A percentile compares a stretch with the other conserved stretches of the same genome.
Conservation (phyloP, 2,888 invertebrate species). For the Macrophya alboannulata region DNA sequence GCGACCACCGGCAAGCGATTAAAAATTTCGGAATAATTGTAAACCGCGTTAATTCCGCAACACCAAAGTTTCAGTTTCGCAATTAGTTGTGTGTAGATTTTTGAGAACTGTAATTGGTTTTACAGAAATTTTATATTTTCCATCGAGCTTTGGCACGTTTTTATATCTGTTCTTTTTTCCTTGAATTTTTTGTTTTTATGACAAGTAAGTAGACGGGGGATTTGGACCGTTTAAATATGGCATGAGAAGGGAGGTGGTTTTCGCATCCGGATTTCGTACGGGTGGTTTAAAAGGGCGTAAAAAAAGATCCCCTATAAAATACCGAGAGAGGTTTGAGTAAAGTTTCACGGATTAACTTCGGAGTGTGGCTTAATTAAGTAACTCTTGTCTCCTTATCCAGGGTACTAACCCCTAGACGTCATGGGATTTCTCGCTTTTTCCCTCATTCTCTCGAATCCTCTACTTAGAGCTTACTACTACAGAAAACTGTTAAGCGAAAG, state of each 20-base stretch:
- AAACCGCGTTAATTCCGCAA: background rate
- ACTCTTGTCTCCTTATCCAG: conserved; percentile 54
- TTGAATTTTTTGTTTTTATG: background rate
- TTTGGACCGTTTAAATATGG: background rate
- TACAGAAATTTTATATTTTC: background rate
- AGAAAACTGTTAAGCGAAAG: too few species aligned
- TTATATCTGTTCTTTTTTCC: too few species aligned
- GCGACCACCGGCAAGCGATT: background rate
- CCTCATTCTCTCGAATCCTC: background rate
- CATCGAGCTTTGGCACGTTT: too few species aligned
- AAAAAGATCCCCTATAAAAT: conserved; percentile 12
- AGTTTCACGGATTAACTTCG: conserved; percentile 37
- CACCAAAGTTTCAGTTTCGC: background rate
- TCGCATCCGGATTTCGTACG: background rate
- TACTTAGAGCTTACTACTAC: background rate
- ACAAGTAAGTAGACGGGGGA: background rate
- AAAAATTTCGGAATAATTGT: background rate
- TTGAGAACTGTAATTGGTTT: background rate
- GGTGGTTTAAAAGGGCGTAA: background rate
- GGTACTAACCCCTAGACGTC: background rate
- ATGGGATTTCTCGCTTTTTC: background rate
- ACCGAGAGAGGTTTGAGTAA: conserved; percentile 2
- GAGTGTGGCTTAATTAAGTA: conserved; percentile 57
- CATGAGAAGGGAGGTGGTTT: background rate
- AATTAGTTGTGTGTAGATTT: background rate